Evolutionary conservation across 2,888 invertebrate genomes (phyloP), one percentile per base, ranked within the genome.

Genomic region (Drosophila fulvimacula): DNA sequence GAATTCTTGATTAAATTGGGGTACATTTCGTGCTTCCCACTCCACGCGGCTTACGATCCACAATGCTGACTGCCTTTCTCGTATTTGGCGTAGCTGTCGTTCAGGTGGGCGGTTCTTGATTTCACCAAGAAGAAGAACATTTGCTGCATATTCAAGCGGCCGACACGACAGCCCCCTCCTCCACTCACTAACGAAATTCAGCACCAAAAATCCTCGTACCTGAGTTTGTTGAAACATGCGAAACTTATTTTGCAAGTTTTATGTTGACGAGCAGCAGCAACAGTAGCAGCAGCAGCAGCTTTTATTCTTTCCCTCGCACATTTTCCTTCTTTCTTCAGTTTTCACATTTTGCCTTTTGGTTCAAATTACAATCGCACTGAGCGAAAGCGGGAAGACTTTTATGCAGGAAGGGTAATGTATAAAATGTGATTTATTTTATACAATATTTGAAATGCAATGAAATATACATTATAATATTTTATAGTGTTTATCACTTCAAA

Each of bases 1-100:
- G 83, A 87, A 87, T 90, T 87, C 90, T 89, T 88, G 89, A 90
- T 87, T 90, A 89, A 87, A 90, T 82, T 87, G 90, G 90, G 84
- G 89, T 82, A 84, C 88, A 87, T 90, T 87, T 87, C 78, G 88
- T 89, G 71, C 56, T 70, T 53, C 77, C 49, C 44, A 44, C 61
- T 17, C 32, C 34, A 21, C 51, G 64, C 75, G 73, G 86, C 76
- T 86, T 73, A 69, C 76, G 59, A 61, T 46, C 69, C 21, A 58
- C 56, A 51, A 48, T 42, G 46, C 39, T 46, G 59, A 30, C 67
- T 70, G 58, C 76, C 74, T 70, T 82, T 52, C 63, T 84, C 68
- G 73, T 82, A 68, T 84, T 84, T 81, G 76, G 69, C 42, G 24
- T 53, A 56, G 36, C 61, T 49, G 64, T 48, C 67, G 71, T 39